Evolutionary conservation across 2,113 vertebrate genomes (phyloP).

Genomic region (Halcyon senegalensis): DNA sequence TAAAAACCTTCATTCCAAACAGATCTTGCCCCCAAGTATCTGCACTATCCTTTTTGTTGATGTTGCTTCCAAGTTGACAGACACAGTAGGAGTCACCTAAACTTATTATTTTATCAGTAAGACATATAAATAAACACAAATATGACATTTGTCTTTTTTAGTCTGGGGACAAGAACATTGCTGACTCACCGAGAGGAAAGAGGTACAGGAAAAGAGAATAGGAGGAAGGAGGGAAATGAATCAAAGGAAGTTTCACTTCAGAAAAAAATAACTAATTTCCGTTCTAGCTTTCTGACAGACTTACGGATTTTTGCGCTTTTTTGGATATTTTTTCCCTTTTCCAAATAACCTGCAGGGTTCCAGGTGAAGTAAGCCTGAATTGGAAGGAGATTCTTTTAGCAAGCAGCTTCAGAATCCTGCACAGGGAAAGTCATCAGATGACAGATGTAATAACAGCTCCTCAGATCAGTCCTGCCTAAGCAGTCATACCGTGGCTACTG

Average conservation of each 20-base stretch:
- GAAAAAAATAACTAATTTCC: not conserved
- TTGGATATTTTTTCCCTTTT: not conserved
- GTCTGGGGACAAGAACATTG: not conserved
- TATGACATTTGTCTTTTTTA: not conserved
- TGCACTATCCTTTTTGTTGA: not conserved
- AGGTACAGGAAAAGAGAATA: not conserved
- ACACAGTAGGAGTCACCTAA: not conserved
- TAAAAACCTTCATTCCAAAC: not conserved
- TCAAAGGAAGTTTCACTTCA: not conserved
- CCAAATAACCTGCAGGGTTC: not conserved
- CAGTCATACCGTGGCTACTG: fast-evolving
- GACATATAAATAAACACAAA: not conserved
- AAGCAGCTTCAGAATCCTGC: not conserved
- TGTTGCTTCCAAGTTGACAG: not conserved
- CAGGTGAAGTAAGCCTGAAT: not conserved
- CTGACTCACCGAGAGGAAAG: not conserved
- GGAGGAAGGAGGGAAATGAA: conserved; percentile 20
- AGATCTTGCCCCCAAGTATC: not conserved
- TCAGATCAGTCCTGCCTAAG: not conserved
- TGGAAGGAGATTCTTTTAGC: not conserved
- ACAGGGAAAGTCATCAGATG: not conserved
- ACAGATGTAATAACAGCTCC: not conserved
- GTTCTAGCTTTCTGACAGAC: not conserved
- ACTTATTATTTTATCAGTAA: not conserved
- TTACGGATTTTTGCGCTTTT: not conserved